Percentiles rank a stretch among this genome's conserved stretches.
These are phyloP conservation scores for Pluvialis apricaria DNA, from an alignment of 2,113 vertebrate genomes.

Conservation along the genomic window DNA sequence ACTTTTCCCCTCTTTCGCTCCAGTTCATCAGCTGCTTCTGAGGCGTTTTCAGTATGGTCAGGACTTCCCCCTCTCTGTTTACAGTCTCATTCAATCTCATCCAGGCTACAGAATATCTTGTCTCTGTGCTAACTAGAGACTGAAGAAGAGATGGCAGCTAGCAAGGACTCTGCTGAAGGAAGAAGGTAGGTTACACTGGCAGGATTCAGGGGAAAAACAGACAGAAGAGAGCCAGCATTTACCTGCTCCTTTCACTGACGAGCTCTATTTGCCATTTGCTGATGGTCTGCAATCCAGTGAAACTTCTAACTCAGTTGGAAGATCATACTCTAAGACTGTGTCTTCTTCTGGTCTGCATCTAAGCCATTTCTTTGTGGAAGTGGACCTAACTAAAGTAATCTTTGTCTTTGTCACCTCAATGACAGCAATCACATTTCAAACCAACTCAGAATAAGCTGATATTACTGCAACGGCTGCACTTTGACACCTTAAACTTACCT, in stretches of 20 bases:
- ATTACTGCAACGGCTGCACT: neutral
- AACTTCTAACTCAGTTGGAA: neutral
- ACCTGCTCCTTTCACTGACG: neutral
- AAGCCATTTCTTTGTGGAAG: neutral
- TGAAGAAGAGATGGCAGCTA: neutral
- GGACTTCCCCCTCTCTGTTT: neutral
- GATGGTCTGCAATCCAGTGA: neutral
- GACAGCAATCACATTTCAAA: neutral
- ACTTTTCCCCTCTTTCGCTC: neutral
- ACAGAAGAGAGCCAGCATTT: neutral
- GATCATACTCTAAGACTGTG: neutral
- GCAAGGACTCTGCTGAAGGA: neutral
- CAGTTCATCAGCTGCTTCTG: neutral
- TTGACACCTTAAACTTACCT: neutral
- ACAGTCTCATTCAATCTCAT: neutral
- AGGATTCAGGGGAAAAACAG: neutral
- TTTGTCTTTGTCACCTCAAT: neutral
- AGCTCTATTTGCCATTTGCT: neutral
- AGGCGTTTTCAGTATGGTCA: neutral
- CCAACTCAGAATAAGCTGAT: neutral
- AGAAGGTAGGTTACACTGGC: neutral
- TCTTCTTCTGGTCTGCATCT: neutral
- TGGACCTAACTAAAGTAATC: neutral
- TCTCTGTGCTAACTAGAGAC: neutral
- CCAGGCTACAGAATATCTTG: neutral